phyloP scores from a whole-genome alignment of 92 coral and sea anemone genomes.

The Phenganax subtilis region DNA sequence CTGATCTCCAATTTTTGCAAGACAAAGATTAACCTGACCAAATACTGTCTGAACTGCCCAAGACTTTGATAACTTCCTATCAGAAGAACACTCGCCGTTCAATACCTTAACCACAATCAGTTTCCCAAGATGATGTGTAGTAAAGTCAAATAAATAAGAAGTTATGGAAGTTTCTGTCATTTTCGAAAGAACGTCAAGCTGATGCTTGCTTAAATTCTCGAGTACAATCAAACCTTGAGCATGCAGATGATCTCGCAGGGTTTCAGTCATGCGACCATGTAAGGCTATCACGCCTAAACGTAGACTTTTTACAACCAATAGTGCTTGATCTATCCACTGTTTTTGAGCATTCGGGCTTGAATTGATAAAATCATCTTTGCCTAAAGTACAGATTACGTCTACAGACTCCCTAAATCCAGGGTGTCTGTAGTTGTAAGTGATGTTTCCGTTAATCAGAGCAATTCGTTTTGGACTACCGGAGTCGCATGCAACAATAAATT shows the following conservation, averaged over 20 bases:
- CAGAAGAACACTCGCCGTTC: slow-evolving; percentile 34
- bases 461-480: slow-evolving; percentile 17
- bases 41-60: not conserved
- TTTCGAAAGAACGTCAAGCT: slow-evolving; percentile 63
- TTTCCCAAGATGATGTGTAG: slow-evolving; percentile 58
- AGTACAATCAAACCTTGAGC: slow-evolving; percentile 53
- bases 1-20: slow-evolving; percentile 1
- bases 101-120: slow-evolving; percentile 45
- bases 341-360: slow-evolving; percentile 23
- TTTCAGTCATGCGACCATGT: slow-evolving; percentile 64
- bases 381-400: slow-evolving; percentile 46
- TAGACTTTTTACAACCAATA: slow-evolving; percentile 32
- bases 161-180: slow-evolving; percentile 54
- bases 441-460: slow-evolving; percentile 73
- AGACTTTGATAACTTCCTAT: slow-evolving; percentile 21
- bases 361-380: slow-evolving; percentile 21
- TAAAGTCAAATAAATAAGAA: slow-evolving; percentile 62
- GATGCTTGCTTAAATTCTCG: slow-evolving; percentile 44
- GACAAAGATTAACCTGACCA: slow-evolving; percentile 36
- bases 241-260: slow-evolving; percentile 55
- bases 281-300: slow-evolving; percentile 57
- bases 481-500: not conserved
- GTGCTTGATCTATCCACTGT: slow-evolving; percentile 56
- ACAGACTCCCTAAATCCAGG: slow-evolving; percentile 61
- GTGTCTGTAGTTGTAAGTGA: slow-evolving; percentile 66